A percentile compares a stretch with the other conserved stretches of the same genome.
Conservation (phyloP, 2,888 invertebrate genomes). For the Drosophila nigricruria region DNA sequence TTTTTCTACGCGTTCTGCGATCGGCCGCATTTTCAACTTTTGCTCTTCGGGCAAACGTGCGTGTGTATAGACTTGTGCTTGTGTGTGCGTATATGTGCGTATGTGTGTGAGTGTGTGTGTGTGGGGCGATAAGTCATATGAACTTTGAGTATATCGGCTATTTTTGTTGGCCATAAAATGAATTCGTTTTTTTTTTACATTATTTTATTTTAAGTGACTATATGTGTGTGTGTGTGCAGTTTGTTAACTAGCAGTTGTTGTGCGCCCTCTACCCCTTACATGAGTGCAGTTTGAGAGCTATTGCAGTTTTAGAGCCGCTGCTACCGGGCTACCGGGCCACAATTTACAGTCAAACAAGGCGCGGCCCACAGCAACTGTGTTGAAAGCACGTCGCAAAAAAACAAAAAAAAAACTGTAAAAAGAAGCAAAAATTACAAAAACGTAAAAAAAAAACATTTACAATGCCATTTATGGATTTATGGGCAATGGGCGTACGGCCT, state of each 20-base stretch:
- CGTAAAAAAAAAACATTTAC: slow-evolving; percentile 11
- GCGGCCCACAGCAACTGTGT: slow-evolving; percentile 32
- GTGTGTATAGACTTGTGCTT: slow-evolving; percentile 11
- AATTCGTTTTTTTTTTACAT: slow-evolving; percentile 7
- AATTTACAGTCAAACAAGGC: slow-evolving; percentile 26
- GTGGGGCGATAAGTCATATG: slow-evolving; percentile 21
- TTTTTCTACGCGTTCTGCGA: slow-evolving; percentile 80
- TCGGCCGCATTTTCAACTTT: slow-evolving; percentile 67
- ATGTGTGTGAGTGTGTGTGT: slow-evolving; percentile 1
- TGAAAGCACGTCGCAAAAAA: slow-evolving; percentile 36
- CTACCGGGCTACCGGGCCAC: slow-evolving; percentile 3
- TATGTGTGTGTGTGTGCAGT: slow-evolving; percentile 21
- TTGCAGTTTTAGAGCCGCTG: slow-evolving; percentile 32
- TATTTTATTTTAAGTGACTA: slow-evolving; percentile 1
- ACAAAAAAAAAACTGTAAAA: neutral
- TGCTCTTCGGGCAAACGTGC: slow-evolving; percentile 41
- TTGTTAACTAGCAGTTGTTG: neutral
- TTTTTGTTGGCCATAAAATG: neutral
- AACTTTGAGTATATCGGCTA: slow-evolving; percentile 10
- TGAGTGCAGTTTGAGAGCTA: slow-evolving; percentile 40
- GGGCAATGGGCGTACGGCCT: slow-evolving; percentile 31
- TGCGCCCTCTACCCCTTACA: slow-evolving; percentile 10
- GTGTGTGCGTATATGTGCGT: slow-evolving; percentile 3
- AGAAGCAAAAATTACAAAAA: neutral
- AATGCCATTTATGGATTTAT: slow-evolving; percentile 26